phyloP scores from a whole-genome alignment of 2,888 invertebrate species.

The Cosmia trapezina region DNA sequence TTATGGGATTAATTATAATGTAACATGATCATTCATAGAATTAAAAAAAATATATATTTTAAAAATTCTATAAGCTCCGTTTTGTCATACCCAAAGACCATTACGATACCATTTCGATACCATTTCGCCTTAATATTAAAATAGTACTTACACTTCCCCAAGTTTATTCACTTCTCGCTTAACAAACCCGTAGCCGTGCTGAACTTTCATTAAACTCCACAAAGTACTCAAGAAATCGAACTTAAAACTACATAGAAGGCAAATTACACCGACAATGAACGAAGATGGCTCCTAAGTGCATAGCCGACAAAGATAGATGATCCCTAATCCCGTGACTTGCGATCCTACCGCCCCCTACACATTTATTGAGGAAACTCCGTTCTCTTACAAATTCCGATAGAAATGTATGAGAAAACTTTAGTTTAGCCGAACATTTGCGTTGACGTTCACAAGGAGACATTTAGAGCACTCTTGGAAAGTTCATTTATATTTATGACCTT shows the following conservation, averaged over 20 bases:
- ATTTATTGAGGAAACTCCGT: slow-evolving; percentile 56
- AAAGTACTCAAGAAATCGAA: slow-evolving; percentile 24
- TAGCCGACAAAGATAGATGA: slow-evolving; percentile 57
- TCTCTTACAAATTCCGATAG: slow-evolving; percentile 43
- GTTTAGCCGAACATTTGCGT: slow-evolving; percentile 19
- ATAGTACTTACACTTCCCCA: background rate
- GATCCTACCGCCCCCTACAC: slow-evolving; percentile 34
- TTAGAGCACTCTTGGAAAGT: slow-evolving; percentile 39
- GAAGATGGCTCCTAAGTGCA: slow-evolving; percentile 59
- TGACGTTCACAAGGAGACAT: slow-evolving; percentile 42
- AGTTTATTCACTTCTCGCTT: background rate
- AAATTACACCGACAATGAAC: slow-evolving; percentile 54
- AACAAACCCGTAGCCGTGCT: background rate
- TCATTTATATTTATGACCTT: slow-evolving; percentile 47
- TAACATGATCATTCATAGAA: no score
- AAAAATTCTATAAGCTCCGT: no score
- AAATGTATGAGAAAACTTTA: slow-evolving; percentile 55
- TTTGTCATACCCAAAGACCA: no score
- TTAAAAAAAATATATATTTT: no score
- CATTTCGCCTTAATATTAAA: background rate
- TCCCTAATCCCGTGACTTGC: slow-evolving; percentile 55
- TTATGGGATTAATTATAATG: no score
- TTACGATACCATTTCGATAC: no score
- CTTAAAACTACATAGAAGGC: slow-evolving; percentile 33
- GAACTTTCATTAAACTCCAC: slow-evolving; percentile 4